phyloP scores from a whole-genome alignment of 2,888 invertebrate genomes.

The Zhuqinia jingwanae region DNA sequence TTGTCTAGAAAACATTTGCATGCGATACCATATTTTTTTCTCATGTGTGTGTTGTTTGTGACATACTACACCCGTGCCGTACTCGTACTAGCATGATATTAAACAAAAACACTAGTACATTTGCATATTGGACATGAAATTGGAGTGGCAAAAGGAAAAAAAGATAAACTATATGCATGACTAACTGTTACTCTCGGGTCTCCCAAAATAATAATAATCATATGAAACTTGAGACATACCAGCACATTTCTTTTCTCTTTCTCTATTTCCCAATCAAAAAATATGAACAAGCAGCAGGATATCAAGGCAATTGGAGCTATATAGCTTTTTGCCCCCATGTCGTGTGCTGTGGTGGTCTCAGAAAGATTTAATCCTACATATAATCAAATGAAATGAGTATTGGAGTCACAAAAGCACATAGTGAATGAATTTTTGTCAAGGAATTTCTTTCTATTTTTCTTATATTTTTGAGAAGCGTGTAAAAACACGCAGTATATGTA shows the following conservation, averaged over 20 bases:
- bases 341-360: constrained; percentile 12
- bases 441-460: constrained; percentile 48
- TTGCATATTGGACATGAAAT: neutral
- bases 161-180: neutral
- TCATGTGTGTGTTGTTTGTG: neutral
- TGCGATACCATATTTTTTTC: neutral
- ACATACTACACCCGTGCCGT: neutral
- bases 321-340: constrained; percentile 42
- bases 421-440: constrained; percentile 44
- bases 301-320: constrained; percentile 46
- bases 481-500: neutral
- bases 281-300: constrained; percentile 50
- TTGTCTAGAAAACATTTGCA: constrained; percentile 20
- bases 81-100: too few relatives aligned
- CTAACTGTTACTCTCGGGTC: too few relatives aligned
- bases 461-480: neutral
- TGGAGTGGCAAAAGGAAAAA: neutral
- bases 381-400: constrained; percentile 48
- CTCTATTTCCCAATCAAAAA: constrained; percentile 9
- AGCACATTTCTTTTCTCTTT: neutral
- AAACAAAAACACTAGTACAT: too few relatives aligned
- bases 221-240: constrained; percentile 9
- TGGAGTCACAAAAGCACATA: too few relatives aligned
- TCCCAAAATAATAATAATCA: neutral
- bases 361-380: constrained; percentile 26